phyloP scores from a whole-genome alignment of 2,888 invertebrate species.

The Drosophila differens region DNA sequence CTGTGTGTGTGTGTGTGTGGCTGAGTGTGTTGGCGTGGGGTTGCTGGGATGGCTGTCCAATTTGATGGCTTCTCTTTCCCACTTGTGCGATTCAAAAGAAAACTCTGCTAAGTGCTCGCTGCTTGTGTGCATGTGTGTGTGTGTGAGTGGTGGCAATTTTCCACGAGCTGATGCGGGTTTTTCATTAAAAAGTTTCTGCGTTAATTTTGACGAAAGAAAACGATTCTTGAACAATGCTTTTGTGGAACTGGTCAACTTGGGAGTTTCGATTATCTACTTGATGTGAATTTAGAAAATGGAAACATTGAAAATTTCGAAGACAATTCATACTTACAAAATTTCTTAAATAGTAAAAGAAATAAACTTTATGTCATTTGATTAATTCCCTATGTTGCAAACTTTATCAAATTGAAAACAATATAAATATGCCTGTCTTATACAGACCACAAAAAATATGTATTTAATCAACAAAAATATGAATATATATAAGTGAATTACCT shows the following conservation, averaged over 20 bases:
- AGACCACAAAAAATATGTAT: not conserved
- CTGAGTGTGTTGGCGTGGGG: constrained; percentile 39
- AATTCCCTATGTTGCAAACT: not conserved
- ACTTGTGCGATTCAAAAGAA: constrained; percentile 44
- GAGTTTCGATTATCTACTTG: constrained; percentile 57
- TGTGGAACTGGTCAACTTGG: constrained; percentile 51
- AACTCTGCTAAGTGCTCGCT: constrained; percentile 59
- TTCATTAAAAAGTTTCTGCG: constrained; percentile 79
- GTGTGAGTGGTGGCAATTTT: constrained; percentile 47
- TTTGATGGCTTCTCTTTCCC: constrained; percentile 47
- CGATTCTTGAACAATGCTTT: constrained; percentile 57
- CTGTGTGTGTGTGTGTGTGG: constrained; percentile 33
- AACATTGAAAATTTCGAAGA: constrained; percentile 12
- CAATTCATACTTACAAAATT: constrained; percentile 16
- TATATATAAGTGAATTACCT: not conserved
- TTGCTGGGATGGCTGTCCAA: constrained; percentile 46
- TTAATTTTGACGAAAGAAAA: constrained; percentile 77
- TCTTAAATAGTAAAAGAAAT: not conserved
- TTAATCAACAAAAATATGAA: not conserved
- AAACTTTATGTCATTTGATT: not conserved
- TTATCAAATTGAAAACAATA: not conserved
- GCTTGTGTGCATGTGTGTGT: constrained; percentile 13
- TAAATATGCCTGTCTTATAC: not conserved
- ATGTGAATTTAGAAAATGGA: constrained; percentile 28
- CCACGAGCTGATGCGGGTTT: constrained; percentile 71